phyloP scores from a whole-genome alignment of 2,888 invertebrate genomes.

The Chrysolina americana region DNA sequence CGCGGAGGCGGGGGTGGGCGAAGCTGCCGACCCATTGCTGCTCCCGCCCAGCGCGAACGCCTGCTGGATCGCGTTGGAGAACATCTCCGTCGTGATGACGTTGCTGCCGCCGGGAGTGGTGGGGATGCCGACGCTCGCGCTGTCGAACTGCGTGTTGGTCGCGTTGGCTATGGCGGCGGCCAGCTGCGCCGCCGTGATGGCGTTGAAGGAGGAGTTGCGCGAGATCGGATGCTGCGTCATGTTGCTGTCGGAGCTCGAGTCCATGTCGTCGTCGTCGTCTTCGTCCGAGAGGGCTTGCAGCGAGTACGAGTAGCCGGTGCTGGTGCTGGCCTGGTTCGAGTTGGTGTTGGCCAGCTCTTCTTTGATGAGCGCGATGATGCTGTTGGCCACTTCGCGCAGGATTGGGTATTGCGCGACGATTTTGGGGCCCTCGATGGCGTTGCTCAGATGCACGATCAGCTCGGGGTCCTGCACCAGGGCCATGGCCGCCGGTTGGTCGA shows the following conservation, averaged over 20 bases:
- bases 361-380: slow-evolving; percentile 73
- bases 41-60: slow-evolving; percentile 70
- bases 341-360: slow-evolving; percentile 72
- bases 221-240: slow-evolving; percentile 59
- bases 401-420: slow-evolving; percentile 80
- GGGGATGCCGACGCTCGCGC: slow-evolving; percentile 58
- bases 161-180: slow-evolving; percentile 81
- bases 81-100: slow-evolving; percentile 83
- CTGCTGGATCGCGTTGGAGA: slow-evolving; percentile 83
- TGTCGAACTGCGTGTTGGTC: slow-evolving; percentile 62
- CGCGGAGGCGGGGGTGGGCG: slow-evolving; percentile 20
- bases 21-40: slow-evolving; percentile 38
- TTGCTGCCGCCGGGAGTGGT: slow-evolving; percentile 47
- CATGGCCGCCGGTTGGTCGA: slow-evolving; percentile 80
- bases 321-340: slow-evolving; percentile 71
- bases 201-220: slow-evolving; percentile 66
- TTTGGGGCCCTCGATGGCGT: slow-evolving; percentile 76
- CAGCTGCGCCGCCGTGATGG: slow-evolving; percentile 82
- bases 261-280: slow-evolving; percentile 75
- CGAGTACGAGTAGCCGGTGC: slow-evolving; percentile 71
- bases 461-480: slow-evolving; percentile 85
- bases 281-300: slow-evolving; percentile 73
- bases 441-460: slow-evolving; percentile 80
- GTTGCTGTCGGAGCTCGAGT: slow-evolving; percentile 65
- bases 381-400: slow-evolving; percentile 79